phyloP scores from a whole-genome alignment of 2,113 vertebrate species.

The Clarias magur region DNA sequence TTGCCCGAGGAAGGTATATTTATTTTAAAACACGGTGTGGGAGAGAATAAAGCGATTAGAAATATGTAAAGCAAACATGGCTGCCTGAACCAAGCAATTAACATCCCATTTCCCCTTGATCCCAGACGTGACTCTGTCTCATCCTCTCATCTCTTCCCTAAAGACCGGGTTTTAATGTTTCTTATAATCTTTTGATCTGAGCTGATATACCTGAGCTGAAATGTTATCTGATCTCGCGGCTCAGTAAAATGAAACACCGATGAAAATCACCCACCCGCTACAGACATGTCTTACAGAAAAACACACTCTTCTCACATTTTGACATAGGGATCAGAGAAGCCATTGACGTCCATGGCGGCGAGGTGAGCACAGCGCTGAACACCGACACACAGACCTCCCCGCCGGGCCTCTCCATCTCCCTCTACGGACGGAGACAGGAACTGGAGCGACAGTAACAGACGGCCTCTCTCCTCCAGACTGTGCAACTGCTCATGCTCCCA shows the following conservation, averaged over 20 bases:
- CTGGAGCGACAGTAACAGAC: conserved; percentile 80
- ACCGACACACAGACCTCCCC: conserved; percentile 77
- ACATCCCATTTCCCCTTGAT: neutral
- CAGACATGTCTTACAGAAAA: neutral
- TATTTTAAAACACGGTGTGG: conserved; percentile 55
- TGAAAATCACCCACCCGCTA: conserved; percentile 5
- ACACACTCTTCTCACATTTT: conserved; percentile 77
- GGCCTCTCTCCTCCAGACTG: conserved; percentile 81
- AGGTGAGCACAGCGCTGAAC: conserved; percentile 83
- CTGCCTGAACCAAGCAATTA: neutral
- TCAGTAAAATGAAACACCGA: neutral
- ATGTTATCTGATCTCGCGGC: neutral
- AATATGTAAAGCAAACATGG: conserved; percentile 8
- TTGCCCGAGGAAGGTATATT: conserved; percentile 49
- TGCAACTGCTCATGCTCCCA: conserved; percentile 80
- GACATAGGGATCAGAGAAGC: conserved; percentile 86
- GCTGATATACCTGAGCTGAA: neutral
- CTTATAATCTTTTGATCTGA: neutral
- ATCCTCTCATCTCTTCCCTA: neutral
- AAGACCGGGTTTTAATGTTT: neutral
- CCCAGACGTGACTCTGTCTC: conserved; percentile 1
- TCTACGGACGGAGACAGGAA: conserved; percentile 63
- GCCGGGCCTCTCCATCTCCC: conserved; percentile 28
- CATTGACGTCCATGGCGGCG: conserved; percentile 87
- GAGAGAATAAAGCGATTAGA: conserved; percentile 38